Evolutionary conservation across 1,140 invertebrate genomes (phyloP).

Genomic region (Zophobas morio): DNA sequence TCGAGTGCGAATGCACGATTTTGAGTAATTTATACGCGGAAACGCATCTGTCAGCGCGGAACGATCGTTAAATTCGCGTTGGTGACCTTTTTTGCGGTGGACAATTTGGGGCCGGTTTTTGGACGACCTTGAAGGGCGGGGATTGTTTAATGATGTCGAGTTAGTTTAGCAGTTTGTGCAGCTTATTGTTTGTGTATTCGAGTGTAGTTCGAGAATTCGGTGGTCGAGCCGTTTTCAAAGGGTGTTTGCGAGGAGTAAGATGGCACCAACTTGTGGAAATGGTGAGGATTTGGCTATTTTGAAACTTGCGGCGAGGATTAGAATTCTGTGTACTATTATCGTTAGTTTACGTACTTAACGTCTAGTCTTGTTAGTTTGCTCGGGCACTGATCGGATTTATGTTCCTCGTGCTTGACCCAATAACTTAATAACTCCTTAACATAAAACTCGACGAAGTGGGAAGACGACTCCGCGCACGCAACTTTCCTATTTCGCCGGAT

Average conservation of each 20-base stretch:
- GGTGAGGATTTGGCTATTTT: conserved; percentile 46
- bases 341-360: conserved; percentile 49
- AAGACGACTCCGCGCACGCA: neutral
- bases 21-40: neutral
- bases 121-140: too few species aligned
- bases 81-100: too few species aligned
- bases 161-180: conserved; percentile 17
- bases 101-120: too few species aligned
- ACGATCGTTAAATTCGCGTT: neutral
- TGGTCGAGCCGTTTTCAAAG: conserved; percentile 26
- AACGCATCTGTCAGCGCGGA: neutral
- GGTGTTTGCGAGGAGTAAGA: conserved; percentile 13
- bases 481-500: neutral
- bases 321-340: conserved; percentile 45
- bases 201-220: conserved; percentile 12
- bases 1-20: neutral
- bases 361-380: conserved; percentile 40
- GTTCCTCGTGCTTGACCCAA: conserved; percentile 22
- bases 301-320: conserved; percentile 46
- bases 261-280: conserved; percentile 44
- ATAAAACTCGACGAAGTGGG: neutral
- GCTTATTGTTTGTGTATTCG: conserved; percentile 36
- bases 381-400: conserved; percentile 29
- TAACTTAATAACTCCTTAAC: conserved; percentile 18
- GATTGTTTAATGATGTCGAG: neutral